Percentiles rank a stretch among this genome's conserved stretches.
Conservation (phyloP, 2,888 invertebrate species). For the Archips xylosteana region DNA sequence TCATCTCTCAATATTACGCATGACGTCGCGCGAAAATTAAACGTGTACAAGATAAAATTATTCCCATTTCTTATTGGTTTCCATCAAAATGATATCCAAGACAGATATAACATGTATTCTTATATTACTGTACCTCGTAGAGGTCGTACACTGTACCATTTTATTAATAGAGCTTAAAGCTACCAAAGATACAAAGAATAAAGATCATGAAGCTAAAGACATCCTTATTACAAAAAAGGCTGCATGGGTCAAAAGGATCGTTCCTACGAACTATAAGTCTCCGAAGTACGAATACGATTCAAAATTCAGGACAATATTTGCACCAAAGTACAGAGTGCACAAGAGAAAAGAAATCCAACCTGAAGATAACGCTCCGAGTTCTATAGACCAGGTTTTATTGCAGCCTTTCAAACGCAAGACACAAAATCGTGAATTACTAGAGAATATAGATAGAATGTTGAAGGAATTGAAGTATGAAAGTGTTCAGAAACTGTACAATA, state of each 20-base stretch:
- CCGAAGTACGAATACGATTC: constrained; percentile 48
- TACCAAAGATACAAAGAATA: not conserved
- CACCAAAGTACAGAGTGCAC: constrained; percentile 51
- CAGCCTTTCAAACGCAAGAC: not conserved
- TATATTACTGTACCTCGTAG: not conserved
- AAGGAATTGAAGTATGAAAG: not conserved
- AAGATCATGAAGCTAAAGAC: not conserved
- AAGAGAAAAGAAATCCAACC: not conserved
- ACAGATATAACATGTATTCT: not conserved
- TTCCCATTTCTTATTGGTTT: not conserved
- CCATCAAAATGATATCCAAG: not conserved
- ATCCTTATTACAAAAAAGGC: not conserved
- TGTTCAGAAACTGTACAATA: not conserved
- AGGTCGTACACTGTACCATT: not conserved
- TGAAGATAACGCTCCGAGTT: constrained; percentile 26
- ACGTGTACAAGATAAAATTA: not conserved
- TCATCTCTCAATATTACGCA: constrained; percentile 1
- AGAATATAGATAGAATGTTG: not conserved
- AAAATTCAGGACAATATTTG: constrained; percentile 48
- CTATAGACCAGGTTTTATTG: not conserved
- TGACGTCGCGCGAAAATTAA: not conserved
- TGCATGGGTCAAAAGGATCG: constrained; percentile 2
- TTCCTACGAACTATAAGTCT: not conserved
- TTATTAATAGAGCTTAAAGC: not conserved
- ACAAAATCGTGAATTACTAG: not conserved